These are phyloP conservation scores for Schizopygopsis pylzovi DNA, from an alignment of 2,797 vertebrate species.

Conservation along the genomic window DNA sequence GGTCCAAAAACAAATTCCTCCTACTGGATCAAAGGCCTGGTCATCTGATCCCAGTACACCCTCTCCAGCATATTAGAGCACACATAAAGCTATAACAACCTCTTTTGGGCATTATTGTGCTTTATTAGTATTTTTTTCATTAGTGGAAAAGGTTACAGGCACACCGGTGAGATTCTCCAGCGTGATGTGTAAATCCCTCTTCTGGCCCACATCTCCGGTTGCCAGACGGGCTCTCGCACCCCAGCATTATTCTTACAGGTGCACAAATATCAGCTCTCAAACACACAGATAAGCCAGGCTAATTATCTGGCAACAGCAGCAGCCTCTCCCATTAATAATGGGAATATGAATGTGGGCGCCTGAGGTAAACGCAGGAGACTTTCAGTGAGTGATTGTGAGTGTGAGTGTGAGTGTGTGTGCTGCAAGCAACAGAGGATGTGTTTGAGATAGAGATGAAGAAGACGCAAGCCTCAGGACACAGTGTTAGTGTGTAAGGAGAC, in stretches of 20 bases:
- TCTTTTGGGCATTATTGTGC: slow-evolving; percentile 66
- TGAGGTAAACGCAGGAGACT: slow-evolving; percentile 50
- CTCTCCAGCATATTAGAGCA: slow-evolving; percentile 47
- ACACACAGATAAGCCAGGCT: slow-evolving; percentile 77
- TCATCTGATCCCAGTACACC: slow-evolving; percentile 38
- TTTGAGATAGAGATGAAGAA: slow-evolving; percentile 69
- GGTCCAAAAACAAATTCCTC: slow-evolving; percentile 5
- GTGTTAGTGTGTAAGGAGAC: slow-evolving; percentile 67
- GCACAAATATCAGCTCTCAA: slow-evolving; percentile 74
- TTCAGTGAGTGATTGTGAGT: slow-evolving; percentile 3
- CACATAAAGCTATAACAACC: slow-evolving; percentile 52
- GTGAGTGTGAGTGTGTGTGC: slow-evolving; percentile 49
- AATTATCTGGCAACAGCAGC: slow-evolving; percentile 77
- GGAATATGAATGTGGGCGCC: slow-evolving; percentile 67
- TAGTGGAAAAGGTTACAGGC: slow-evolving; percentile 76
- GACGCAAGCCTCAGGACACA: slow-evolving; percentile 65
- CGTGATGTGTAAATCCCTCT: slow-evolving; percentile 51
- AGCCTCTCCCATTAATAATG: slow-evolving; percentile 71
- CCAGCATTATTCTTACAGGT: slow-evolving; percentile 72
- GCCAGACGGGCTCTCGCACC: slow-evolving; percentile 68
- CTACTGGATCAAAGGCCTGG: slow-evolving; percentile 4
- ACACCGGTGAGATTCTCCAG: slow-evolving; percentile 66
- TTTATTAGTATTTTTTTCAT: slow-evolving; percentile 77
- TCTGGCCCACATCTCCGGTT: slow-evolving; percentile 55
- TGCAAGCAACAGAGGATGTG: slow-evolving; percentile 73